Evolutionary conservation across 2,113 vertebrate species (phyloP).

Genomic region (Australoheros scitulus): DNA sequence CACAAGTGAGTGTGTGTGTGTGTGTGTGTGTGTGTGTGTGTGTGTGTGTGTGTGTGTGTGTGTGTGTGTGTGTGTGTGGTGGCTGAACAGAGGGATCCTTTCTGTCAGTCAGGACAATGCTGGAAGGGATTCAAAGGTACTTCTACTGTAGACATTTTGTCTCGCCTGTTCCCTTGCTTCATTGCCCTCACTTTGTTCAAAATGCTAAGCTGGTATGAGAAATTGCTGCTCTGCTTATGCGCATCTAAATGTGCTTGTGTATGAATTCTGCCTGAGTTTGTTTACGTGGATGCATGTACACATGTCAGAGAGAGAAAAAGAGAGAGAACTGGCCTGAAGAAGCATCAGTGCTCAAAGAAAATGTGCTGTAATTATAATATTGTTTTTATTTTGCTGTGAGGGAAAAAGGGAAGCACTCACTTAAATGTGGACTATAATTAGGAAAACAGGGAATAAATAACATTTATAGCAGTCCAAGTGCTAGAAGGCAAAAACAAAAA

Average conservation of each 20-base stretch:
- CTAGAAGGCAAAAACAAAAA: background rate
- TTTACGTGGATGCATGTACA: background rate
- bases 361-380: slow-evolving; percentile 54
- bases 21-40: background rate
- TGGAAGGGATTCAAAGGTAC: slow-evolving; percentile 77
- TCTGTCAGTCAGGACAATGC: slow-evolving; percentile 79
- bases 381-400: slow-evolving; percentile 39
- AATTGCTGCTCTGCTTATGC: slow-evolving; percentile 11
- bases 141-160: slow-evolving; percentile 69
- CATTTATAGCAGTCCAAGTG: slow-evolving; percentile 5
- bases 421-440: slow-evolving; percentile 35
- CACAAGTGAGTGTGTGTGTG: slow-evolving; percentile 2
- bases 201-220: slow-evolving; percentile 30
- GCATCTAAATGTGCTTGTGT: slow-evolving; percentile 15
- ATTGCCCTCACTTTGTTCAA: slow-evolving; percentile 47
- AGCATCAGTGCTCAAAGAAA: slow-evolving; percentile 13
- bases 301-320: slow-evolving; percentile 6
- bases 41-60: background rate
- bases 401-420: slow-evolving; percentile 6
- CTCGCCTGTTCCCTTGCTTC: slow-evolving; percentile 43
- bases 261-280: background rate
- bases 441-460: slow-evolving; percentile 34
- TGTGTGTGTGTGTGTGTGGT: slow-evolving; percentile 19
- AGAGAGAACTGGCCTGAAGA: slow-evolving; percentile 20
- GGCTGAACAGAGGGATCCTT: slow-evolving; percentile 77